Evolutionary conservation across 2,888 invertebrate genomes (phyloP), one percentile per base, ranked within the genome.

Genomic region (Charanyca ferruginea): DNA sequence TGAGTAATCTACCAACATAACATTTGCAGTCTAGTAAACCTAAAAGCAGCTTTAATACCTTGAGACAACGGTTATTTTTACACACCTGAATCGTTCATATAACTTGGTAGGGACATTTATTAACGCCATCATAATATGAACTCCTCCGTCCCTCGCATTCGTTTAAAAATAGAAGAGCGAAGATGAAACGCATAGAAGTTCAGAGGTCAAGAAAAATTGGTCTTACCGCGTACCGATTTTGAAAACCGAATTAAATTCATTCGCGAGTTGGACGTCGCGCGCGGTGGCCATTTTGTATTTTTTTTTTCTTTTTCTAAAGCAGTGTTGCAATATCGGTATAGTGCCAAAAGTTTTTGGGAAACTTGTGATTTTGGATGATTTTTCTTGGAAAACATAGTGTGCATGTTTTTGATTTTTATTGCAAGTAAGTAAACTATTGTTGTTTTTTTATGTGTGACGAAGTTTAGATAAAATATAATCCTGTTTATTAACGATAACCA

Each of bases 241-340:
- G 90, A 92, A 93, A 92, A 90, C 88, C 84, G 86, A 87, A 90
- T 91, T 92, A 90, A 81, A 94, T 93, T 94, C 93, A 89, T 90
- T 91, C 87, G 90, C 87, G 88, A 89, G 85, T 87, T 83, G 86
- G 78, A 82, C 81, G 88, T 82, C 90, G 89, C 69, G 63, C 68
- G 67, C 9, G 9, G 85, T 85, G 79, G 89, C 89, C 91, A 90
- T 90, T 83, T 88, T 88, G 81, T 79, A 80, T 85, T 86, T 81
- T 80, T 79, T 78, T 83, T 85, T 81, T 81, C 72, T 49, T 62
- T 44, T 59, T 52, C 32, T 9, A 20, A 55, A 49, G 41, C 38
- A 53, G 49, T 66, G 53, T 57, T 63, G n/a, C n/a, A 23, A 42
- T 2, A 3, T 51, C 48, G 18, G 18, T 49, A 23, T 25, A 11